Conservation (phyloP, 2,113 vertebrate species). For the Gallinago jamesoni region DNA sequence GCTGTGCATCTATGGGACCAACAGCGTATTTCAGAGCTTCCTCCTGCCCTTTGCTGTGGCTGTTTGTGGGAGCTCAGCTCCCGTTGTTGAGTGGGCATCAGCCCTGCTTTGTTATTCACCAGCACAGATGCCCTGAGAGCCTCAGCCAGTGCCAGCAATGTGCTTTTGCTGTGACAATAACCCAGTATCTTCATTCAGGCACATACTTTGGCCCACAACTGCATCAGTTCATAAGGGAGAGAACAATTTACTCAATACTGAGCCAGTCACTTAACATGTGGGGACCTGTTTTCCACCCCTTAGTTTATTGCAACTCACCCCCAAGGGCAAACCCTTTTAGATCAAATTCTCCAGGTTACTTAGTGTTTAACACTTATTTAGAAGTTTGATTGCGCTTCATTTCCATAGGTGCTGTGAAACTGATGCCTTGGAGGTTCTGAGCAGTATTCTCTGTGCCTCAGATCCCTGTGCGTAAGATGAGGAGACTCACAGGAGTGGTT, state of each 20-base stretch:
- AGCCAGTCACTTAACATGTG: neutral
- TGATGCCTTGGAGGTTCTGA: neutral
- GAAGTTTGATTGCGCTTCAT: neutral
- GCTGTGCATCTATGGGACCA: neutral
- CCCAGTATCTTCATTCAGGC: neutral
- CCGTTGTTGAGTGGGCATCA: neutral
- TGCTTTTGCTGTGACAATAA: neutral
- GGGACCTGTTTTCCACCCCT: neutral
- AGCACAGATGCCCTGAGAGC: neutral
- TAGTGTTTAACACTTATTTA: neutral
- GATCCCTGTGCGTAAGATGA: neutral
- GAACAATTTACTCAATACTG: neutral
- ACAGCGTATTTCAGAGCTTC: neutral
- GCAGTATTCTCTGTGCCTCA: neutral
- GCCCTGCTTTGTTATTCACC: neutral
- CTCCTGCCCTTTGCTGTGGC: neutral
- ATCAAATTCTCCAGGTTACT: neutral
- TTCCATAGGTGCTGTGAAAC: neutral
- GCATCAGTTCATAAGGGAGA: rapidly evolving
- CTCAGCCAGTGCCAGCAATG: neutral
- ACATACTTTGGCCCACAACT: neutral
- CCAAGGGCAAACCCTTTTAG: neutral
- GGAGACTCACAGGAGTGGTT: neutral
- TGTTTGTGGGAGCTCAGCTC: neutral
- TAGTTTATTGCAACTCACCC: neutral